Evolutionary conservation across 2,888 invertebrate species (phyloP).

Genomic region (Trachelus troglodyta): DNA sequence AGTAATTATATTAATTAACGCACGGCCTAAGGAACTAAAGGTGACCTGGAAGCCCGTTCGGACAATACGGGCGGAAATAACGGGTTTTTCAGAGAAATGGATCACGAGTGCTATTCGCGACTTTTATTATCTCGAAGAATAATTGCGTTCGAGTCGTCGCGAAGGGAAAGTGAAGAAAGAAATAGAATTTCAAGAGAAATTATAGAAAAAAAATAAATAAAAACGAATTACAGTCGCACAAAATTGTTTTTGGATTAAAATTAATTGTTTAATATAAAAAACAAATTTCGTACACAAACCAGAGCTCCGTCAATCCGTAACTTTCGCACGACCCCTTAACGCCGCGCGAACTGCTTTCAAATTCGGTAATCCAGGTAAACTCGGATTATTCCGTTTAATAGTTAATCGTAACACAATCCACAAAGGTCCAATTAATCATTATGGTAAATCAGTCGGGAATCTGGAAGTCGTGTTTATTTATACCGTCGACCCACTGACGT

Average conservation of each 20-base stretch:
- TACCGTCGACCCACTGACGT: not conserved
- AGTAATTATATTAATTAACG: not conserved
- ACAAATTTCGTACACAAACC: not conserved
- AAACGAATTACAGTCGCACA: no score
- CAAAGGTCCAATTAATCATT: not conserved
- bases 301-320: not conserved
- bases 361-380: not conserved
- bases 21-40: not conserved
- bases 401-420: not conserved
- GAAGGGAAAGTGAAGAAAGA: not conserved
- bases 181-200: not conserved
- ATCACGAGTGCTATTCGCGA: not conserved
- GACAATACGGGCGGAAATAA: constrained; percentile 1
- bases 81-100: not conserved
- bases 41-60: not conserved
- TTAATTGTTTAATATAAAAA: no score
- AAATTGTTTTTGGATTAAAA: no score
- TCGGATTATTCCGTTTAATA: not conserved
- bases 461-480: not conserved
- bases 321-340: not conserved
- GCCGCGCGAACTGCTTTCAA: not conserved
- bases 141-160: not conserved
- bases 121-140: not conserved
- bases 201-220: not conserved
- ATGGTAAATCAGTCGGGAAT: not conserved